A percentile compares a stretch with the other conserved stretches of the same genome.
Conservation (phyloP, 2,113 vertebrate genomes). For the Cranoglanis bouderius region DNA sequence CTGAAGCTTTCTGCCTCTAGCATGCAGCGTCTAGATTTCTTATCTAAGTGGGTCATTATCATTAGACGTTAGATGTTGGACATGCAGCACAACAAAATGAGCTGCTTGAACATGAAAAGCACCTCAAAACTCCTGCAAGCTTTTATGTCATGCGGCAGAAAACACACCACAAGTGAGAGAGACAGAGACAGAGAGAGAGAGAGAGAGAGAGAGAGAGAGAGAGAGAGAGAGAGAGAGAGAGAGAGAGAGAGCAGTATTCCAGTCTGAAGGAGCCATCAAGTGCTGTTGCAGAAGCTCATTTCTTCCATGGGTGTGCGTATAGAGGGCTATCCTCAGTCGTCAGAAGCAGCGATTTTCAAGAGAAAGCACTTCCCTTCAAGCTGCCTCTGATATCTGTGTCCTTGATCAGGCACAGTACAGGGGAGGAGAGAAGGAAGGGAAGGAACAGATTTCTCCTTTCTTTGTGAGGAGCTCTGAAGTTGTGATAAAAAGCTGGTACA, state of each 20-base stretch:
- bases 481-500: conserved; percentile 24
- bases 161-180: neutral
- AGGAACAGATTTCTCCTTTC: conserved; percentile 33
- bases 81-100: neutral
- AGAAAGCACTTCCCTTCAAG: conserved; percentile 37
- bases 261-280: conserved; percentile 24
- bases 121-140: conserved; percentile 10
- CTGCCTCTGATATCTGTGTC: conserved; percentile 46
- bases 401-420: conserved; percentile 38
- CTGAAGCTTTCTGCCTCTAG: neutral
- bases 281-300: conserved; percentile 22
- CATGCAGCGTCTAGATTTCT: conserved; percentile 33
- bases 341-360: conserved; percentile 38
- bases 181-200: neutral
- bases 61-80: neutral
- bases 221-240: neutral
- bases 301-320: conserved; percentile 11
- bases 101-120: conserved; percentile 22
- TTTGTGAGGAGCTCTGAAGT: conserved; percentile 32
- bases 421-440: conserved; percentile 28
- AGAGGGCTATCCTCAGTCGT: conserved; percentile 38
- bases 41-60: conserved; percentile 30
- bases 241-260: neutral
- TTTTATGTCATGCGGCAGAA: neutral
- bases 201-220: neutral